Percentiles rank a stretch among this genome's conserved stretches.
Conservation (phyloP, 1,140 invertebrate genomes). For the Drosophila tropicalis region DNA sequence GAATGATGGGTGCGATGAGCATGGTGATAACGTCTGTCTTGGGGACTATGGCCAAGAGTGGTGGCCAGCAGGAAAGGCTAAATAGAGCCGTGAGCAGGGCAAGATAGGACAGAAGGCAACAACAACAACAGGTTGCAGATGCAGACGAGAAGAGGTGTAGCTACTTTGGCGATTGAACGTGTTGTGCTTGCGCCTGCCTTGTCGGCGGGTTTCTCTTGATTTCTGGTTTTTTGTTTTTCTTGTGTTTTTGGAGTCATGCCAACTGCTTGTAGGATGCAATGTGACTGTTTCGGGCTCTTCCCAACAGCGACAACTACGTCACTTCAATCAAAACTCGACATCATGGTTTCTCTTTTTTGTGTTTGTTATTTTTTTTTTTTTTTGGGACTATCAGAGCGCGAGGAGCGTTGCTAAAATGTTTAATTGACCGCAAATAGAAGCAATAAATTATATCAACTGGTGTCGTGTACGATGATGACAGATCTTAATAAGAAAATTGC, state of each 20-base stretch:
- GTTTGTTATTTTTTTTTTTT: background rate
- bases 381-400: constrained; percentile 49
- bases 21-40: constrained; percentile 50
- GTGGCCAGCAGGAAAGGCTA: constrained; percentile 24
- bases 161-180: constrained; percentile 26
- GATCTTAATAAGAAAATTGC: constrained; percentile 11
- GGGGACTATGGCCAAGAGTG: constrained; percentile 27
- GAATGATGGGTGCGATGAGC: constrained; percentile 37
- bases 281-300: constrained; percentile 9
- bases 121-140: constrained; percentile 34
- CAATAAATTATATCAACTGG: constrained; percentile 57
- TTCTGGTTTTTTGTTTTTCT: constrained; percentile 11
- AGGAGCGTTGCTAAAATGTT: constrained; percentile 60
- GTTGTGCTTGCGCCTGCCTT: constrained; percentile 14
- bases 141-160: background rate
- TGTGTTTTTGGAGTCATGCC: constrained; percentile 59
- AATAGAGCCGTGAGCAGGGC: background rate
- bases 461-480: background rate
- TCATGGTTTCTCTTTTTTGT: background rate
- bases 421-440: constrained; percentile 69
- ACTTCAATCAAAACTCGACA: constrained; percentile 2
- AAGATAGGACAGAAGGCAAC: no score
- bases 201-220: no score
- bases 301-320: constrained; percentile 1
- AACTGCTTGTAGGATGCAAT: constrained; percentile 38